Evolutionary conservation across 2,888 invertebrate species (phyloP).

Genomic region (Pyrocoelia pectoralis): DNA sequence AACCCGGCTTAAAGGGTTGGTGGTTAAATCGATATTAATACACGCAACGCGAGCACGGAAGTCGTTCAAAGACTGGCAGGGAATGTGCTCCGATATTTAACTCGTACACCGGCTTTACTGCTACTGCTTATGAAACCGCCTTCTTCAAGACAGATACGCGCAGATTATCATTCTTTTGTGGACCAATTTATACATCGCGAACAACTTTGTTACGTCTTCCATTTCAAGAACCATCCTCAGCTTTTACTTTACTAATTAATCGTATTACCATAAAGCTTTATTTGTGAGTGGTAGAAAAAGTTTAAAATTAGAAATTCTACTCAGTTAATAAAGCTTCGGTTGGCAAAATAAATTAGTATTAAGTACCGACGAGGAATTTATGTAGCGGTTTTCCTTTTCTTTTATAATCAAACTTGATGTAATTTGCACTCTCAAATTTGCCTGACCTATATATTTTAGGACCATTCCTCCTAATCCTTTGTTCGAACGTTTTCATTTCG

Average conservation of each 20-base stretch:
- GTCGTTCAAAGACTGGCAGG: slow-evolving; percentile 47
- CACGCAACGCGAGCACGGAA: slow-evolving; percentile 46
- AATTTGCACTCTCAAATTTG: neutral
- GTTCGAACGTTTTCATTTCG: slow-evolving; percentile 8
- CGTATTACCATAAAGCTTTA: neutral
- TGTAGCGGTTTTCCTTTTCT: neutral
- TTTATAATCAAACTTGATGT: neutral
- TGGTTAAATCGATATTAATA: slow-evolving; percentile 37
- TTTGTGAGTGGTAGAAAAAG: neutral
- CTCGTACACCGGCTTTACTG: slow-evolving; percentile 32
- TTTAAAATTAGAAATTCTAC: slow-evolving; percentile 2
- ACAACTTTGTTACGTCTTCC: slow-evolving; percentile 12
- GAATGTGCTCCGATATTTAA: slow-evolving; percentile 33
- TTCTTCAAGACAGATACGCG: slow-evolving; percentile 43
- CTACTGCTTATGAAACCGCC: slow-evolving; percentile 40
- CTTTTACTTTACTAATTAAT: neutral
- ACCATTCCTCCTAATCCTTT: slow-evolving; percentile 5
- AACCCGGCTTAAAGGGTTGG: slow-evolving; percentile 19
- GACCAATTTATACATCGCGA: slow-evolving; percentile 4
- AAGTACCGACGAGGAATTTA: neutral
- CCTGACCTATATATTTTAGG: neutral
- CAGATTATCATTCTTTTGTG: slow-evolving; percentile 35
- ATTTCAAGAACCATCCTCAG: neutral
- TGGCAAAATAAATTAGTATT: neutral
- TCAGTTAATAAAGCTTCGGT: neutral